These are phyloP conservation scores for Cephus runcator DNA, from an alignment of 2,888 invertebrate genomes.

Conservation along the genomic window DNA sequence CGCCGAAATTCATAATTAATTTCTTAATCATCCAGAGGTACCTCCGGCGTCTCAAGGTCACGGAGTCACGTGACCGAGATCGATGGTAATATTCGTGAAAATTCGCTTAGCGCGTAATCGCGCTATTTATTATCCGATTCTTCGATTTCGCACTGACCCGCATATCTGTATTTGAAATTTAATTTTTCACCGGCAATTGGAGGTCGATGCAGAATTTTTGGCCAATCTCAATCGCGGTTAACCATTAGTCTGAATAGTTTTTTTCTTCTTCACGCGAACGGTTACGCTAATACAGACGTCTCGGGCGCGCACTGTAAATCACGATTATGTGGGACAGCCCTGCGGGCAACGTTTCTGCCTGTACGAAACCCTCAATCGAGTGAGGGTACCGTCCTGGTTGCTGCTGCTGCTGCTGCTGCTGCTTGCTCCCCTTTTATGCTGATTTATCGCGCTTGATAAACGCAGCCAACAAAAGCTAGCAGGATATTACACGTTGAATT, in stretches of 20 bases:
- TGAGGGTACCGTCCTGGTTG: slow-evolving; percentile 9
- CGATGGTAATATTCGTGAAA: not conserved
- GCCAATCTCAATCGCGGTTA: not conserved
- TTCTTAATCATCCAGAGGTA: not conserved
- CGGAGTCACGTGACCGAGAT: not conserved
- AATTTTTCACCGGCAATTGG: not conserved
- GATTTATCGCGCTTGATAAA: slow-evolving; percentile 49
- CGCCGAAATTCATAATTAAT: not conserved
- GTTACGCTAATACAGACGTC: slow-evolving; percentile 37
- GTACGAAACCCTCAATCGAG: slow-evolving; percentile 7
- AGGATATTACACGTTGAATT: slow-evolving; percentile 24
- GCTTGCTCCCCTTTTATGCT: slow-evolving; percentile 34
- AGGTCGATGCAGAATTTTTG: not conserved
- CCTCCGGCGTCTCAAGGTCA: not conserved
- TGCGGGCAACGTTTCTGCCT: not conserved
- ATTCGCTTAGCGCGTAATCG: not conserved
- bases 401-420: not conserved
- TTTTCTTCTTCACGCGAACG: not conserved
- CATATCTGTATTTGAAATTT: not conserved
- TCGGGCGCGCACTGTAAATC: slow-evolving; percentile 43
- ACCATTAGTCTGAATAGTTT: not conserved
- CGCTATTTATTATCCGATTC: not conserved
- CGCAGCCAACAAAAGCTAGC: slow-evolving; percentile 21
- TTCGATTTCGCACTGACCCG: not conserved
- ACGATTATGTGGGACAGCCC: slow-evolving; percentile 39